These are phyloP conservation scores for Epinephelus fuscoguttatus DNA, from an alignment of 2,113 vertebrate genomes.

Conservation along the genomic window DNA sequence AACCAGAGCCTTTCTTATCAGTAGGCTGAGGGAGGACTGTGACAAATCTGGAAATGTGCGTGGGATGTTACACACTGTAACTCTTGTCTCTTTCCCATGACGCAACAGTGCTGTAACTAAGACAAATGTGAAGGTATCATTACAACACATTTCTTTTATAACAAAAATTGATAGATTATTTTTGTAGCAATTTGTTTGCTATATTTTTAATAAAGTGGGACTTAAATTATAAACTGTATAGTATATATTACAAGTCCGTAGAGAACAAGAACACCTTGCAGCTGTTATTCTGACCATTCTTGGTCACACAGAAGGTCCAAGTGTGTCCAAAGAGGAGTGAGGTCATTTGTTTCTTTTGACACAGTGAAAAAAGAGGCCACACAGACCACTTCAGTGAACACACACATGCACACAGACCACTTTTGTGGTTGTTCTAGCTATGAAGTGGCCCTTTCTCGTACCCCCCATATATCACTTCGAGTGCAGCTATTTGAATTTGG, in stretches of 20 bases:
- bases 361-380: constrained; percentile 42
- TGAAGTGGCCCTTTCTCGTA: constrained; percentile 19
- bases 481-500: not conserved
- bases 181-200: not conserved
- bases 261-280: constrained; percentile 8
- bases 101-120: constrained; percentile 12
- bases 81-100: constrained; percentile 35
- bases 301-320: constrained; percentile 49
- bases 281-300: constrained; percentile 56
- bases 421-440: constrained; percentile 5
- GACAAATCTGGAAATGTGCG: constrained; percentile 47
- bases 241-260: not conserved
- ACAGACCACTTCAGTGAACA: constrained; percentile 44
- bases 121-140: not conserved
- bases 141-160: not conserved
- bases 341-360: constrained; percentile 71
- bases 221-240: not conserved
- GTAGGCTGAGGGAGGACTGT: constrained; percentile 18
- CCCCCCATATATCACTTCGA: constrained; percentile 3
- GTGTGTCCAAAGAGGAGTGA: constrained; percentile 56
- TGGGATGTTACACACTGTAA: constrained; percentile 25
- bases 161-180: not conserved
- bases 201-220: not conserved
- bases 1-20: constrained; percentile 57
- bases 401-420: constrained; percentile 31